Base-by-base conservation (phyloP, 1,140 invertebrate species). In the Antheraea pernyi region DNA sequence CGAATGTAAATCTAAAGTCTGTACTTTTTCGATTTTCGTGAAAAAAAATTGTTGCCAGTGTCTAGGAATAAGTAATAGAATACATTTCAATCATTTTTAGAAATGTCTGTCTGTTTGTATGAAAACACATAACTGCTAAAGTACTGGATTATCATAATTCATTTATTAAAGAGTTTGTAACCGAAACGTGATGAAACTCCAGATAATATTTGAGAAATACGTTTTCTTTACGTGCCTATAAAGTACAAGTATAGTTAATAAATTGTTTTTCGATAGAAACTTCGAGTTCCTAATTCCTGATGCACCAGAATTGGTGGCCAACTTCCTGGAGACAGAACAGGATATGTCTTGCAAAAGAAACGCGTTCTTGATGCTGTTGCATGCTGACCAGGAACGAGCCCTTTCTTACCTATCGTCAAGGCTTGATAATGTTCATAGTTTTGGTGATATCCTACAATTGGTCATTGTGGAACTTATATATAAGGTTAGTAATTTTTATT, bases 391-490 rank as follows among this genome's bases (percentile, higher is more conserved):
- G 92, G 98, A 98, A 77, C 91, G 97, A 65, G 99, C 99, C 10
- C 93, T 99, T 5, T 94, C 96, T 72, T 99, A 99, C 91, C 93
- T 99, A 39, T 96, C 97, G 53, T 97, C 97, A 8, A 98, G 99
- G 87, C 95, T 99, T 61, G 98, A 99, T 88, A 96, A 98, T 92
- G 97, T 98, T 60, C 97, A 97, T 78, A 96, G 95, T 37, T 99
- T 99, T 92, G 98, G 98, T 13, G 99, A 99, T 89, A 99, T 99
- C 77, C 92, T 99, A 8, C 99, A 99, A 88, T 93, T 99, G 53
- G 98, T 99, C 30, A 99, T 99, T 85, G 99, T 99, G 0, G 99
- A 99, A 92, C 94, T 99, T 0, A 99, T 99, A 81, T 99, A 99
- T 85, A 99, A 99, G 95, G 98, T 99, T 59, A 70, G 59, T 65